Evolutionary conservation across 2,113 vertebrate genomes (phyloP), one percentile per base, ranked within the genome.

Genomic region (Fregetta grallaria): DNA sequence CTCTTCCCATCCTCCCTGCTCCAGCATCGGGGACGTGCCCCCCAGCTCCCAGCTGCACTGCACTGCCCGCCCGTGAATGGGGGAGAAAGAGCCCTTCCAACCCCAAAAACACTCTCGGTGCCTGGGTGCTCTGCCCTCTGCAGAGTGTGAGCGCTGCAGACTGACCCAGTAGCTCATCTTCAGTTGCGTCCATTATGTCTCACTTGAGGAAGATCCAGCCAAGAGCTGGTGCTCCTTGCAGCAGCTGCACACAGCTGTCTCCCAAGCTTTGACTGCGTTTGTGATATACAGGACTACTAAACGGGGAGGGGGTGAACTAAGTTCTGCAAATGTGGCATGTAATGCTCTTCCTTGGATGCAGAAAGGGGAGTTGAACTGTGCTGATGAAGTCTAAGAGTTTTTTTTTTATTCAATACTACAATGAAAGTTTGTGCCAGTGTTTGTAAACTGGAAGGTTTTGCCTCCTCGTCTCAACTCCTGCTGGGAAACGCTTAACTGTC

Each of bases 181-280:
- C 56, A 12, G 29, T 3, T 44, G 50, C 8, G n/a, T 36, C 70
- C 23, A 15, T 30, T 65, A 22, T 34, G 66, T n/a, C 47, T 50
- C 13, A 0, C 34, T 14, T 26, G 66, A 62, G n/a, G 58, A 36
- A 61, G 70, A 45, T 19, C 38, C 38, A 90, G 44, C 14, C 52
- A 38, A 40, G 40, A 66, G n/a, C 74, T 79, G 47, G 44, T 47
- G 44, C 36, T 85, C 18, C 4, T 2, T 10, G n/a, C 73, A 93
- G 61, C 81, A 90, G 81, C 90, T 94, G 88, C 66, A 58, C 58
- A 83, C 91, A 95, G 71, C 94, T 90, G 78, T n/a, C 49, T 61
- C 58, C 58, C 6, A 10, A 59, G 25, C 22, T 74, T 44, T 81
- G 75, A 2, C 8, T 44, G n/a, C 59, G 34, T 44, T 72, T 87